Evolutionary conservation across 2,888 invertebrate species (phyloP).

Genomic region (Clivina fossor): DNA sequence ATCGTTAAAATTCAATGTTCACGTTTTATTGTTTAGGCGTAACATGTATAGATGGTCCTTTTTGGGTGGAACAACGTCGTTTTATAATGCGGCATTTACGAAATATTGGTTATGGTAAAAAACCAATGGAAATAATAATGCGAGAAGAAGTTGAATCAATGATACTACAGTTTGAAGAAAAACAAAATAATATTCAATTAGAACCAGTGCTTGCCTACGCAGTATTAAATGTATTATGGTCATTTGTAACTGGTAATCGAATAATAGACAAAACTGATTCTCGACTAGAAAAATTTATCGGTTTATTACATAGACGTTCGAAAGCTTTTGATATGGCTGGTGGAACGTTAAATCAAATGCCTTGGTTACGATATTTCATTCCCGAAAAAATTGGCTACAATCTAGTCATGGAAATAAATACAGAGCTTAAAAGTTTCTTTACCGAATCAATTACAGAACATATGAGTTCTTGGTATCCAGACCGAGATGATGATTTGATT

Average conservation of each 20-base stretch:
- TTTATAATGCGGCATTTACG: constrained; percentile 57
- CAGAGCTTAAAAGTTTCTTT: constrained; percentile 57
- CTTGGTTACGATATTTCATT: constrained; percentile 64
- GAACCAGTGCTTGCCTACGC: constrained; percentile 56
- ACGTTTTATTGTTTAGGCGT: constrained; percentile 58
- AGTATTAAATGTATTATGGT: constrained; percentile 69
- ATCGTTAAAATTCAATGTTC: no score
- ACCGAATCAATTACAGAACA: constrained; percentile 62
- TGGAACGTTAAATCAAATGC: constrained; percentile 59
- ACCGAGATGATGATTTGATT: constrained; percentile 60
- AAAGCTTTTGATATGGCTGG: constrained; percentile 45
- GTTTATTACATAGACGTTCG: constrained; percentile 55
- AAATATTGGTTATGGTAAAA: constrained; percentile 58
- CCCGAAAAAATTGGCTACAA: constrained; percentile 65
- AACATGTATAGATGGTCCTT: constrained; percentile 59
- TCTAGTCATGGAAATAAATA: constrained; percentile 59
- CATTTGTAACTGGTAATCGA: constrained; percentile 55
- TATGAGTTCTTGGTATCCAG: constrained; percentile 52
- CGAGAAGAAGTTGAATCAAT: constrained; percentile 58
- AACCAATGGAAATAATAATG: constrained; percentile 52
- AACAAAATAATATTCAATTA: constrained; percentile 44
- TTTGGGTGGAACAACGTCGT: constrained; percentile 57
- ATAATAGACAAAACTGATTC: constrained; percentile 45
- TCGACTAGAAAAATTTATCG: constrained; percentile 53
- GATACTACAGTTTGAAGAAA: constrained; percentile 43